Percentiles rank a stretch among this genome's conserved stretches.
Evolutionary conservation across 2,888 invertebrate genomes (phyloP).

Genomic region (Tenthredo livida): DNA sequence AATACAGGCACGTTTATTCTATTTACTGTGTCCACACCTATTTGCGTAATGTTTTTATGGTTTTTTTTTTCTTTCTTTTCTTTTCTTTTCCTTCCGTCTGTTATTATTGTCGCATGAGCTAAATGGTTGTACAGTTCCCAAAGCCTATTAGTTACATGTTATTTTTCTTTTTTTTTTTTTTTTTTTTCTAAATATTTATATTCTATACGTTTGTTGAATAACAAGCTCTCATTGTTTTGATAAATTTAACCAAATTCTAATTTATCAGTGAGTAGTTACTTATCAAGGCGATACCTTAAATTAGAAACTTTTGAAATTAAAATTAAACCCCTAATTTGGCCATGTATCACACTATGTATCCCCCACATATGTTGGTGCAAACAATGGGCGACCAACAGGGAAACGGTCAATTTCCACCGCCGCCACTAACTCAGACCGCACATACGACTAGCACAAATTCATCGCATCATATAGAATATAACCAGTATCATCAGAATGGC

Average conservation of each 20-base stretch:
- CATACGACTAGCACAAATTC: conserved; percentile 66
- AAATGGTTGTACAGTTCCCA: neutral
- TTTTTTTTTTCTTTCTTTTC: neutral
- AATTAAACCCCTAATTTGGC: conserved; percentile 62
- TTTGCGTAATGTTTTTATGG: conserved; percentile 7
- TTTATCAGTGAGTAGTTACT: too few species aligned
- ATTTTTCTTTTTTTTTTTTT: neutral
- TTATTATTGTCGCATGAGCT: neutral
- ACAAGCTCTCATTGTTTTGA: neutral
- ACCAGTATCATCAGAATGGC: conserved; percentile 66
- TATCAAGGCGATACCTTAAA: neutral
- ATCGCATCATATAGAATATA: conserved; percentile 67
- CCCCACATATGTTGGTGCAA: conserved; percentile 74
- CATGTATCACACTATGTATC: conserved; percentile 75
- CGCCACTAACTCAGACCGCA: conserved; percentile 68
- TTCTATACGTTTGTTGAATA: neutral
- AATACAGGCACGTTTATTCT: conserved; percentile 32
- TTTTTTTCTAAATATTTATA: too few species aligned
- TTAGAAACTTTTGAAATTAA: neutral
- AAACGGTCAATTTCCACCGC: conserved; percentile 69
- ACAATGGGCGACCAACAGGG: conserved; percentile 72
- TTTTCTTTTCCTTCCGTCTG: neutral
- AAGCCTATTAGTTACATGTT: neutral
- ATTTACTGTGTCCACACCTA: neutral
- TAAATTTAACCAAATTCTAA: neutral